These are phyloP conservation scores for Panurus biarmicus DNA, from an alignment of 2,113 vertebrate species.

Conservation along the genomic window DNA sequence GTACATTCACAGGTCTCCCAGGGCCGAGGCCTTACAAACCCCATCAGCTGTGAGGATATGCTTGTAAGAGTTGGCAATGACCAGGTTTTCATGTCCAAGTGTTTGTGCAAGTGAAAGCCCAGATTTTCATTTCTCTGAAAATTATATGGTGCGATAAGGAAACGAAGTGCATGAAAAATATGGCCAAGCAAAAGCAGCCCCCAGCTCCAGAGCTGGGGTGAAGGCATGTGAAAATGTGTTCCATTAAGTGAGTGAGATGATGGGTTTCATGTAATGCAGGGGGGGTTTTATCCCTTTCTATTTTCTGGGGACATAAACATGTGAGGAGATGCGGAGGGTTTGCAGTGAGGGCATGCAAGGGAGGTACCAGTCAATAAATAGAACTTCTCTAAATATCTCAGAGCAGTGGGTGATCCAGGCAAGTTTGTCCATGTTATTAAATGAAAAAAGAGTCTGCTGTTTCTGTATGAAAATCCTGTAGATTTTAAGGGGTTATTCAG, in stretches of 20 bases:
- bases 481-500: neutral
- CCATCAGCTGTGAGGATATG: neutral
- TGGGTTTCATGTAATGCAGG: neutral
- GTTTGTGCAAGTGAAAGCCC: slow-evolving; percentile 25
- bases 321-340: neutral
- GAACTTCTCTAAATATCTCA: neutral
- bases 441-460: neutral
- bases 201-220: neutral
- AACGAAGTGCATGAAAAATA: neutral
- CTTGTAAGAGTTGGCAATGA: neutral
- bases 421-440: neutral
- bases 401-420: neutral
- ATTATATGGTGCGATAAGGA: slow-evolving; percentile 25
- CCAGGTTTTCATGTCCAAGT: neutral
- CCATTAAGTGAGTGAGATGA: neutral
- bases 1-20: slow-evolving; percentile 23
- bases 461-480: neutral
- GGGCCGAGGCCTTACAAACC: neutral
- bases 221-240: slow-evolving; percentile 31
- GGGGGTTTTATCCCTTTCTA: neutral
- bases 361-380: neutral
- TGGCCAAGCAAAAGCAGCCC: neutral
- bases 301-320: neutral
- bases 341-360: neutral
- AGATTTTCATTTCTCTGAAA: slow-evolving; percentile 13